These are phyloP conservation scores for Homarus gammarus DNA, from an alignment of 2,888 invertebrate genomes.

Conservation along the genomic window DNA sequence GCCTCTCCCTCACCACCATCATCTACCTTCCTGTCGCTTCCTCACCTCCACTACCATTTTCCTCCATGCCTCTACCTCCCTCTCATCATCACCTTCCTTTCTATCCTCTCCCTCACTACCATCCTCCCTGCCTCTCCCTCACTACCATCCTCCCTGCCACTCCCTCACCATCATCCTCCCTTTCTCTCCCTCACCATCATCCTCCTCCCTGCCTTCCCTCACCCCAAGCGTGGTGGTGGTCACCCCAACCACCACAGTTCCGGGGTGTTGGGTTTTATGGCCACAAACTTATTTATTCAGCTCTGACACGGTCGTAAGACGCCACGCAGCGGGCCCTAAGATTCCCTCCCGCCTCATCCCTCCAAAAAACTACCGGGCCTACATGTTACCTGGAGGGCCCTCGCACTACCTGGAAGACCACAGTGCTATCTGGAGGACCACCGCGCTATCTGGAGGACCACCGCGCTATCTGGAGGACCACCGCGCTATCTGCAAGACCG, in stretches of 20 bases:
- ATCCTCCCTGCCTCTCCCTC: not conserved
- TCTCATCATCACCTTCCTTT: too few relatives aligned
- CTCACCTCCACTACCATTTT: too few relatives aligned
- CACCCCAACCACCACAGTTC: constrained; percentile 9
- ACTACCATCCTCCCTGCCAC: too few relatives aligned
- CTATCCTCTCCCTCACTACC: too few relatives aligned
- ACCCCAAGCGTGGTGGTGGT: not conserved
- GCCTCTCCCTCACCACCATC: too few relatives aligned
- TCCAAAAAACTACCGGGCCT: not conserved
- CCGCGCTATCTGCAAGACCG: not conserved
- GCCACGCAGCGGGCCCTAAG: not conserved
- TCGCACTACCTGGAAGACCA: not conserved
- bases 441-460: not conserved
- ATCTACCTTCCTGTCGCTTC: too few relatives aligned
- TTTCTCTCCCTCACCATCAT: too few relatives aligned
- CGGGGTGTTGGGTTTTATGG: constrained; percentile 55
- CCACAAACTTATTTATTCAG: constrained; percentile 59
- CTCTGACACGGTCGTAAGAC: constrained; percentile 43
- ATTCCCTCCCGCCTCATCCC: not conserved
- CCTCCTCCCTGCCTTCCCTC: too few relatives aligned
- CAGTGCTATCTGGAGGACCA: not conserved
- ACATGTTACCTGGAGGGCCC: not conserved
- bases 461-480: not conserved
- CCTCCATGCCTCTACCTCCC: too few relatives aligned
- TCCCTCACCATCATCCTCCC: too few relatives aligned